These are phyloP conservation scores for Diploscapter pachys DNA, from an alignment of 1,140 invertebrate species.

Conservation along the genomic window DNA sequence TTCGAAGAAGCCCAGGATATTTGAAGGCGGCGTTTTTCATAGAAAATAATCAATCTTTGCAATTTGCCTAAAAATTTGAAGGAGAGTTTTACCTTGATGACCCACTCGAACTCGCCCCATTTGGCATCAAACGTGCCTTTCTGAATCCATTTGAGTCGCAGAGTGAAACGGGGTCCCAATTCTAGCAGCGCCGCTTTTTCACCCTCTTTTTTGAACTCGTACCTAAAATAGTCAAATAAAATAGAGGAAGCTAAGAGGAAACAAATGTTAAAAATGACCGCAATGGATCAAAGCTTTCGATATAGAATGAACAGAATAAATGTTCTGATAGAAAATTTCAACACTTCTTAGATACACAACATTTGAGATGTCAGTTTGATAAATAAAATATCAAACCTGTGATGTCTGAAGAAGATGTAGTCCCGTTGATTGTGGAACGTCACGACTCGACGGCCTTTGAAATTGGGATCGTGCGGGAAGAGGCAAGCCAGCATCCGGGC, in stretches of 20 bases:
- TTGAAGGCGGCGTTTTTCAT: no score
- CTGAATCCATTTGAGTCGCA: conserved; percentile 85
- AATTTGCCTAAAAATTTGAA: no score
- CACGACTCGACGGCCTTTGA: conserved; percentile 82
- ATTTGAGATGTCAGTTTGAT: not conserved
- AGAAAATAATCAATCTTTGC: no score
- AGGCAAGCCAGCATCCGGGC: conserved; percentile 88
- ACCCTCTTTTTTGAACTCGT: conserved; percentile 81
- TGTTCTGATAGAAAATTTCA: no score
- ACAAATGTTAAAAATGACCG: no score
- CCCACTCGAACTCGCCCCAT: conserved; percentile 93
- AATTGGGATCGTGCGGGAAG: conserved; percentile 93
- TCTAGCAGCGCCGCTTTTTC: conserved; percentile 80
- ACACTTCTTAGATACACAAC: no score
- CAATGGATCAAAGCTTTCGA: no score
- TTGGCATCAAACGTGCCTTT: conserved; percentile 95
- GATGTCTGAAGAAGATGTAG: conserved; percentile 97
- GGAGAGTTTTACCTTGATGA: conserved; percentile 71
- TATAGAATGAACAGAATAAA: not conserved
- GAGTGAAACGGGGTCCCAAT: conserved; percentile 88
- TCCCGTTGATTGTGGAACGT: conserved; percentile 99
- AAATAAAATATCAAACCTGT: conserved; percentile 69
- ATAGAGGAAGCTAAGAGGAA: no score
- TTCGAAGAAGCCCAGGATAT: no score
- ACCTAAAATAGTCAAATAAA: conserved; percentile 64